phyloP scores from a whole-genome alignment of 2,113 vertebrate genomes.

The Cricetomys ansorgei region DNA sequence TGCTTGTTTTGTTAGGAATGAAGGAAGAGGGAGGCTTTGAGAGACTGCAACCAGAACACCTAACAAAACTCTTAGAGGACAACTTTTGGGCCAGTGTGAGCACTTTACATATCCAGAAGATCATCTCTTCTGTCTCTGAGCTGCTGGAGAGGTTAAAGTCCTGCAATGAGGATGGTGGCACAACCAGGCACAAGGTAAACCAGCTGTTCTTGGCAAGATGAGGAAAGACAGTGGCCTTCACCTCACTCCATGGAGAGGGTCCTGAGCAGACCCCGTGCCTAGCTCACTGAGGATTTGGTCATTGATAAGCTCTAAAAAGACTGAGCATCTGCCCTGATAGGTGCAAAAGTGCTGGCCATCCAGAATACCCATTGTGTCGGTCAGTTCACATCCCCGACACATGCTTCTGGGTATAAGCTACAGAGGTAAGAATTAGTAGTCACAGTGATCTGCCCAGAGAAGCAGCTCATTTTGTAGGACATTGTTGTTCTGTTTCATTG shows the following conservation, averaged over 20 bases:
- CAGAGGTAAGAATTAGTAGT: not conserved
- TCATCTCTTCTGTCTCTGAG: constrained; percentile 85
- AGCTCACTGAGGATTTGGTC: not conserved
- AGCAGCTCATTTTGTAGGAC: not conserved
- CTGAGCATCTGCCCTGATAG: not conserved
- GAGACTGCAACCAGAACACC: constrained; percentile 91
- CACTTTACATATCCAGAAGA: constrained; percentile 88
- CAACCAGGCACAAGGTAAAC: constrained; percentile 90
- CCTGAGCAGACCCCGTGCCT: not conserved
- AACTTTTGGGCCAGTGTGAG: constrained; percentile 90
- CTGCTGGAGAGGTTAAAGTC: constrained; percentile 90
- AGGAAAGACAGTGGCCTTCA: not conserved
- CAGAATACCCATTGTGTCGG: not conserved
- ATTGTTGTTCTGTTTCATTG: not conserved
- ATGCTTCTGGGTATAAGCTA: not conserved
- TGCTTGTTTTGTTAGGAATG: constrained; percentile 43
- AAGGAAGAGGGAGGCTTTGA: constrained; percentile 85
- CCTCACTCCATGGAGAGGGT: not conserved
- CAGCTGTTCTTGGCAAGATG: not conserved
- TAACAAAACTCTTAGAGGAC: constrained; percentile 92
- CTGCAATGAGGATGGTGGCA: constrained; percentile 87
- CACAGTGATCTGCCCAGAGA: not conserved
- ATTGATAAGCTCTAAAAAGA: not conserved
- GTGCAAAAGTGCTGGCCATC: not conserved
- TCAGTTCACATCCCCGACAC: not conserved